A percentile compares a stretch with the other conserved stretches of the same genome.
Evolutionary conservation across 2,888 invertebrate species (phyloP).

Genomic region (Drosophila limbata): DNA sequence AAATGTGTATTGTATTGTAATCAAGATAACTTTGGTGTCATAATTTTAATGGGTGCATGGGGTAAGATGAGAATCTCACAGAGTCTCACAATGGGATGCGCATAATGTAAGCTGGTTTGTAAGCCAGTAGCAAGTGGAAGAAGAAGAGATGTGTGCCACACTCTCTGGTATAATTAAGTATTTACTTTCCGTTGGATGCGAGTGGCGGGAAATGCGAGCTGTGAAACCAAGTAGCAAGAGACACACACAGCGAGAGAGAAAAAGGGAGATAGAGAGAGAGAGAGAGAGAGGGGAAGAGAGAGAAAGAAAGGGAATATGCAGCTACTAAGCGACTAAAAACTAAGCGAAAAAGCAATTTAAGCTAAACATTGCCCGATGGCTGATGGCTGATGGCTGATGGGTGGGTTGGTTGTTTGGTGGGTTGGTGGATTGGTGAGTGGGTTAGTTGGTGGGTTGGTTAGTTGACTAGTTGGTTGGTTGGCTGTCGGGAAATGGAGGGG

Average conservation of each 20-base stretch:
- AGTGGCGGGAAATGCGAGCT: constrained; percentile 47
- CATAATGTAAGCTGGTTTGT: constrained; percentile 59
- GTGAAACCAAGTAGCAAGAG: constrained; percentile 60
- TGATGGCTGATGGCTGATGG: constrained; percentile 17
- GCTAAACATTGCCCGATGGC: constrained; percentile 62
- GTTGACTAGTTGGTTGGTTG: constrained; percentile 1
- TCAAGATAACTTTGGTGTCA: constrained; percentile 3
- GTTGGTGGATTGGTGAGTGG: not conserved
- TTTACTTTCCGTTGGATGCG: constrained; percentile 71
- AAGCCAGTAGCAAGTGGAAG: constrained; percentile 26
- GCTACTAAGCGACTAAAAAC: constrained; percentile 45
- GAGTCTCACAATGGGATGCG: constrained; percentile 40
- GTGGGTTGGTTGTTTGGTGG: not conserved
- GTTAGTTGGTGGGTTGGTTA: not conserved
- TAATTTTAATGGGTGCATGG: constrained; percentile 20
- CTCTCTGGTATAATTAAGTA: constrained; percentile 74
- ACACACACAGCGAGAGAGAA: not conserved
- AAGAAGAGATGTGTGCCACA: constrained; percentile 37
- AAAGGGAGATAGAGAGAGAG: not conserved
- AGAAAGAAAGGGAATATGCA: not conserved
- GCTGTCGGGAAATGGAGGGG: constrained; percentile 14
- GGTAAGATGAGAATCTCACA: not conserved
- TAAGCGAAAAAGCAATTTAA: constrained; percentile 73
- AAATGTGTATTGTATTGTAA: not conserved
- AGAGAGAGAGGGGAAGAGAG: not conserved